These are phyloP conservation scores for Cylas formicarius DNA, from an alignment of 1,140 invertebrate genomes.

Conservation along the genomic window DNA sequence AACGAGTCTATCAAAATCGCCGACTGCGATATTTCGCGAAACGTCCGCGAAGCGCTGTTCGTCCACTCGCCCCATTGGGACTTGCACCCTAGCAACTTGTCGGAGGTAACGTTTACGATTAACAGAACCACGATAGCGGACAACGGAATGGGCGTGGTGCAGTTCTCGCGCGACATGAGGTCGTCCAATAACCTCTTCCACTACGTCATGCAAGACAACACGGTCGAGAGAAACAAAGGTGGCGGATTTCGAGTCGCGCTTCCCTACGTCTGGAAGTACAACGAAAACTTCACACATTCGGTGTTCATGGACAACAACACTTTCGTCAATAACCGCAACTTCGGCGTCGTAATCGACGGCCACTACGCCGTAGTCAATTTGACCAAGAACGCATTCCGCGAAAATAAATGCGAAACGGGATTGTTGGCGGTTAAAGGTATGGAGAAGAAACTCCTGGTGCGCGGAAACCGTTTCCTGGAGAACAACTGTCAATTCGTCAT, in stretches of 20 bases:
- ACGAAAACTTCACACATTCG: slow-evolving; percentile 89
- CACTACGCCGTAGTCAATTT: slow-evolving; percentile 85
- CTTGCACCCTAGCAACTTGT: slow-evolving; percentile 70
- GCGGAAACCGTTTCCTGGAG: slow-evolving; percentile 66
- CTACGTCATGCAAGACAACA: slow-evolving; percentile 83
- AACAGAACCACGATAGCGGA: slow-evolving; percentile 76
- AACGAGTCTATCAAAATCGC: slow-evolving; percentile 80
- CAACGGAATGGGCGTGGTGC: slow-evolving; percentile 77
- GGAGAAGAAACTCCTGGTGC: slow-evolving; percentile 90
- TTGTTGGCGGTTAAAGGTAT: slow-evolving; percentile 85
- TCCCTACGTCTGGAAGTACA: slow-evolving; percentile 92
- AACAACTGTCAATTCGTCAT: slow-evolving; percentile 84
- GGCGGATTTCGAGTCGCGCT: slow-evolving; percentile 79
- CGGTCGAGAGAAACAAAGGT: slow-evolving; percentile 72
- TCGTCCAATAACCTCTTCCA: slow-evolving; percentile 92
- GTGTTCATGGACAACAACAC: slow-evolving; percentile 80
- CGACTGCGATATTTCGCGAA: slow-evolving; percentile 72
- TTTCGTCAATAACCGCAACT: slow-evolving; percentile 78
- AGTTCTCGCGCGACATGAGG: slow-evolving; percentile 82
- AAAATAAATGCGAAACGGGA: slow-evolving; percentile 77
- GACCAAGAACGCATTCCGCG: slow-evolving; percentile 74
- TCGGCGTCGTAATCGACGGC: slow-evolving; percentile 78
- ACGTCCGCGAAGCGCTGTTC: slow-evolving; percentile 70
- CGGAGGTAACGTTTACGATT: slow-evolving; percentile 77
- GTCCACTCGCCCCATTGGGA: slow-evolving; percentile 80